Evolutionary conservation across 1,140 invertebrate species (phyloP).

Genomic region (Pseudomyrmex flavicornis): DNA sequence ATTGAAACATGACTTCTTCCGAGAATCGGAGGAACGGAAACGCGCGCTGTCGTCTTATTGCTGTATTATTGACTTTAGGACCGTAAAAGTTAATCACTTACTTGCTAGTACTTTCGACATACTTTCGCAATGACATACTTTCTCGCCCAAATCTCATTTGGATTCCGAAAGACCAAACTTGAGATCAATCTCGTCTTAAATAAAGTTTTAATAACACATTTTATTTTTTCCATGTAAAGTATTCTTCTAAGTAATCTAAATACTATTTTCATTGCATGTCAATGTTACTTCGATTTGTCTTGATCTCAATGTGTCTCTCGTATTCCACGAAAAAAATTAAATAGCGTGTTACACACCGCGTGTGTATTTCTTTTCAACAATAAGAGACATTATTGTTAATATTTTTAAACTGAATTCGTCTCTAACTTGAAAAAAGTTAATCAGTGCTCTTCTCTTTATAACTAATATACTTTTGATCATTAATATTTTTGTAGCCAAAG

Average conservation of each 20-base stretch:
- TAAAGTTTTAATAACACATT: constrained; percentile 13
- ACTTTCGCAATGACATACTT: constrained; percentile 23
- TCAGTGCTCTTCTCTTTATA: constrained; percentile 17
- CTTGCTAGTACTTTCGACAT: constrained; percentile 69
- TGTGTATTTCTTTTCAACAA: constrained; percentile 1
- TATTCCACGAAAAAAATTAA: constrained; percentile 26
- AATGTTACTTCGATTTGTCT: too few relatives aligned
- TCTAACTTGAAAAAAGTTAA: background rate
- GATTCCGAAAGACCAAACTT: background rate
- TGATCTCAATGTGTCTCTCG: background rate
- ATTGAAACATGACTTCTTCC: background rate
- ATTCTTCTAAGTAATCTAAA: background rate
- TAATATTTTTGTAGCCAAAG: background rate
- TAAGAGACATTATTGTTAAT: constrained; percentile 10
- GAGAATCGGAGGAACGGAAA: constrained; percentile 52
- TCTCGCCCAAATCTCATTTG: background rate
- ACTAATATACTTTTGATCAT: constrained; percentile 45
- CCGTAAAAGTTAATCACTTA: constrained; percentile 46
- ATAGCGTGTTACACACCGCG: background rate
- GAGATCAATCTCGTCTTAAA: background rate
- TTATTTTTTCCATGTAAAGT: too few relatives aligned
- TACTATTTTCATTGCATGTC: background rate
- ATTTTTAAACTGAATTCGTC: background rate
- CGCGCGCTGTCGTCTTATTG: constrained; percentile 63
- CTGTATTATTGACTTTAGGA: constrained; percentile 63